Evolutionary conservation across 2,888 invertebrate species (phyloP).

Genomic region (Hololepta plana): DNA sequence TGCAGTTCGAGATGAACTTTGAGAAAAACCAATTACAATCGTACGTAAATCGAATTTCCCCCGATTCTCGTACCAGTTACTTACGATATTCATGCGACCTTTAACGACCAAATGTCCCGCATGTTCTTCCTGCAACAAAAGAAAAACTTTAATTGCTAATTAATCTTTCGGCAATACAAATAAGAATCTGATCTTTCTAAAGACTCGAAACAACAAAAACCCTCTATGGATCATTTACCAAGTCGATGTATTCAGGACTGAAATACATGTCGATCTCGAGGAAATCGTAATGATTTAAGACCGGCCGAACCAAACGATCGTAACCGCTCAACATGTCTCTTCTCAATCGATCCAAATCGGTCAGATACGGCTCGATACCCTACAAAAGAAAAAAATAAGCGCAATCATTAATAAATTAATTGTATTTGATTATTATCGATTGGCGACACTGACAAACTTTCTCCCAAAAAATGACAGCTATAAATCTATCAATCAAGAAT

Average conservation of each 20-base stretch:
- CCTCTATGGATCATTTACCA: too few relatives aligned
- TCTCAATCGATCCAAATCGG: slow-evolving; percentile 33
- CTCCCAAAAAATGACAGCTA: too few relatives aligned
- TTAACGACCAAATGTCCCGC: slow-evolving; percentile 19
- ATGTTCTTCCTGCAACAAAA: slow-evolving; percentile 21
- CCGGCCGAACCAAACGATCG: slow-evolving; percentile 26
- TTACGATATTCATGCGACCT: slow-evolving; percentile 27
- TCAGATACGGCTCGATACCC: slow-evolving; percentile 28
- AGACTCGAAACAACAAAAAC: slow-evolving; percentile 2
- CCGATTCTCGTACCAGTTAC: slow-evolving; percentile 9
- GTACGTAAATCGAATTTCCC: background rate
- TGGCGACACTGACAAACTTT: too few relatives aligned
- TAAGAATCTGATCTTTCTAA: background rate
- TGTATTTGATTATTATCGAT: slow-evolving; percentile 3
- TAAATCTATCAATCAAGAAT: too few relatives aligned
- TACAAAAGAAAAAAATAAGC: slow-evolving; percentile 11
- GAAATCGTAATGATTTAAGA: slow-evolving; percentile 13
- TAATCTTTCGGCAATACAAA: too few relatives aligned
- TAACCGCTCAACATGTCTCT: slow-evolving; percentile 31
- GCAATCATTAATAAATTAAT: background rate
- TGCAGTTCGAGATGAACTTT: too few relatives aligned
- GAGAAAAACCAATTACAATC: background rate
- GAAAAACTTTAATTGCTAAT: slow-evolving; percentile 2
- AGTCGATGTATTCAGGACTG: slow-evolving; percentile 14
- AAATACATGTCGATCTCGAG: slow-evolving; percentile 12